A percentile compares a stretch with the other conserved stretches of the same genome.
Evolutionary conservation across 2,797 vertebrate species (phyloP).

Genomic region (Sus cebifrons): DNA sequence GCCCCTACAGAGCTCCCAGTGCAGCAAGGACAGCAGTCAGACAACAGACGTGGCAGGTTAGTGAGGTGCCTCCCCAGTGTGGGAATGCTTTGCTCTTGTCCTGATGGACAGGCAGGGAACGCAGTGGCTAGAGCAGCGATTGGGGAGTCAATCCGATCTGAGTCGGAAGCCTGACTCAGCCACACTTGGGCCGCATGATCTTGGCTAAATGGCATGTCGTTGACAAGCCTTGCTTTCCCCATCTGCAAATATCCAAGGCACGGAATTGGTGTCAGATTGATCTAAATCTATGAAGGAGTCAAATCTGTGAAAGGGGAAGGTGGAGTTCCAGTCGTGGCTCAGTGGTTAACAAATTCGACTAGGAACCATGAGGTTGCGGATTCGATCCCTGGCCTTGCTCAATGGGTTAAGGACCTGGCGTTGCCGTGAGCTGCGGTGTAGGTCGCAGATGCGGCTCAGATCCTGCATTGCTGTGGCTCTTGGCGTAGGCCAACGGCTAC

Average conservation of each 20-base stretch:
- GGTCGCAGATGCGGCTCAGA: no score
- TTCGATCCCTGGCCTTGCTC: no score
- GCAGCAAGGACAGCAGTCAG: not conserved
- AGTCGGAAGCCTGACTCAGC: not conserved
- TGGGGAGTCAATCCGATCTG: not conserved
- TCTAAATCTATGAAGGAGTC: not conserved
- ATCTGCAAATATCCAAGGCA: not conserved
- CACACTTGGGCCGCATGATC: not conserved
- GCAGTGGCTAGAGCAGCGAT: not conserved
- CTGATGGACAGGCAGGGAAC: not conserved
- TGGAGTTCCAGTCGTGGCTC: no score
- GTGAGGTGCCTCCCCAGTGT: rapidly evolving
- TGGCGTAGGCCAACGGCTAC: no score
- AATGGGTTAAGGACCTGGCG: no score
- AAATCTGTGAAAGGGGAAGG: not conserved
- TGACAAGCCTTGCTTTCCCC: not conserved
- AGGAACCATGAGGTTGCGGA: no score
- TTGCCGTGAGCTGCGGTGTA: no score
- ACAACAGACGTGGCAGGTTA: not conserved
- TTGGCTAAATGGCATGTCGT: not conserved
- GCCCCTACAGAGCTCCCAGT: not conserved
- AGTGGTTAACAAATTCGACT: no score
- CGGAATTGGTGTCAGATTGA: not conserved
- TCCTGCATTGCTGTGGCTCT: no score
- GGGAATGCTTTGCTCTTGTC: not conserved